Base-by-base conservation (phyloP, 2,888 invertebrate species). In the Dolichomitus sp. region DNA sequence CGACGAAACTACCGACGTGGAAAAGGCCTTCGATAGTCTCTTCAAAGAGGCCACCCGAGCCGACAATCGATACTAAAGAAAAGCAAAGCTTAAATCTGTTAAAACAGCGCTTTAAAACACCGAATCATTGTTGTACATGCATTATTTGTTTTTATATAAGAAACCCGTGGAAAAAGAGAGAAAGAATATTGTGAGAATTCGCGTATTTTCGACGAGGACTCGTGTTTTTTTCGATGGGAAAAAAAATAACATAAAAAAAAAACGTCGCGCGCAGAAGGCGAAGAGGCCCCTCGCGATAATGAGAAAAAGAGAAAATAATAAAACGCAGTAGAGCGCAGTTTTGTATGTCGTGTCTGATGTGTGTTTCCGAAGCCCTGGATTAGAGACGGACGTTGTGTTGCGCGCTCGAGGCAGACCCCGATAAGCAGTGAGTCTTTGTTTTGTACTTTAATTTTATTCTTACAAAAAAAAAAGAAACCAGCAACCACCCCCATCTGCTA, bases 11-110 rank as follows among this genome's bases (percentile, higher is more conserved):
- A 97, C 97, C 94, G 97, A 98, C 94, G 97, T 98, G 83, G 98
- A 98, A 93, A 96, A 96, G 94, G 97, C 97, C 88, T 98, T 98
- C 95, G 98, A 98, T 93, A 96, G 97, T 94, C 95, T 98, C 89
- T 97, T 98, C 95, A 94, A 93, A 85, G 94, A 94, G 87, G 91
- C 94, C 40, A 94, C 92, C 23, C 86, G 88, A 33, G 40, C 89
- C 73, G 90, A 90, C 83, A 88, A 89, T 74, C 89, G 89, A 45
- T 87, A 81, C 81, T 91, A 85, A 87, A 72, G 17, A 59, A 52
- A 74, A 37, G 33, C 12, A 14, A 33, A 74, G 68, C 42, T 79
- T 79, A 57, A 17, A 42, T 76, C 69, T 80, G 70, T 74, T 77
- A 65, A 65, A 66, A 75, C 54, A 66, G 63, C 33, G 48, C 57